These are phyloP conservation scores for Galeopterus variegatus DNA, from an alignment of 2,113 vertebrate species.

Conservation along the genomic window DNA sequence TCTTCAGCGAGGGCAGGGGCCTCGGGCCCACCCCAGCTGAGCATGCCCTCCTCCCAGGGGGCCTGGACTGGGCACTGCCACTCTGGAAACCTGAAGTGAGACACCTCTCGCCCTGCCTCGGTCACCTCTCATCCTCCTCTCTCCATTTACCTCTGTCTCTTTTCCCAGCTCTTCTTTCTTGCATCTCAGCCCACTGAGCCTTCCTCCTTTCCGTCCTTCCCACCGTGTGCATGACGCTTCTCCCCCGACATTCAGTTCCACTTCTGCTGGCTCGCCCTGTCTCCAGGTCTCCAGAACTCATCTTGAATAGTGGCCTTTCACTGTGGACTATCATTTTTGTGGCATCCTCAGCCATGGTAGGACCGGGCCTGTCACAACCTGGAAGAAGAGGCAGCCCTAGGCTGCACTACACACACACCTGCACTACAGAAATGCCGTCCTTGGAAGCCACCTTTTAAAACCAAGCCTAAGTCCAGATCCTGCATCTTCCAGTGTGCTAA, in stretches of 20 bases:
- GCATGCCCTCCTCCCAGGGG: background rate
- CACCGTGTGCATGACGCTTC: fast-evolving
- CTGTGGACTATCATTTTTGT: background rate
- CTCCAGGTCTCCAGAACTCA: no score
- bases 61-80: background rate
- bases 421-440: background rate
- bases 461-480: background rate
- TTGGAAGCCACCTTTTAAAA: background rate
- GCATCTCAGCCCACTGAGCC: background rate
- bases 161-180: background rate
- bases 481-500: background rate
- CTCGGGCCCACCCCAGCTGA: fast-evolving
- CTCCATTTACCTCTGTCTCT: background rate
- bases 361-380: background rate
- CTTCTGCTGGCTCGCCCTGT: fast-evolving
- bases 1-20: fast-evolving
- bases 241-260: fast-evolving
- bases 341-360: background rate
- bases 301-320: fast-evolving
- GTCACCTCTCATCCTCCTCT: background rate
- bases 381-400: background rate
- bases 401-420: no score
- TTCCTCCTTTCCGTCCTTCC: background rate
- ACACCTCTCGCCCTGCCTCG: background rate
- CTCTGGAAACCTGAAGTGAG: background rate